phyloP scores from a whole-genome alignment of 2,113 vertebrate genomes.

The Rhynchopsitta pachyrhyncha region DNA sequence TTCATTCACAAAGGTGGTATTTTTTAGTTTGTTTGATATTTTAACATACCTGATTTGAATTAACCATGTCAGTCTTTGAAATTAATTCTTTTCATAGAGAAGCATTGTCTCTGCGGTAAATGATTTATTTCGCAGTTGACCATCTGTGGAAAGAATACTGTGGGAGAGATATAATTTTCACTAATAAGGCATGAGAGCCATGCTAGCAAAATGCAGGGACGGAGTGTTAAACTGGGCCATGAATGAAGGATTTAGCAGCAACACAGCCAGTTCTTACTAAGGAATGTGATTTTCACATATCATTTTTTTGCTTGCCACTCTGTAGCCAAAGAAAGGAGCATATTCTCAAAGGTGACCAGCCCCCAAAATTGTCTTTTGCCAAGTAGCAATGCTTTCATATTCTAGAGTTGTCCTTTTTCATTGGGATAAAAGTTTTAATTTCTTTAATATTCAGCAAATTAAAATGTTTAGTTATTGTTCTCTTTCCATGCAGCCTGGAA shows the following conservation, averaged over 20 bases:
- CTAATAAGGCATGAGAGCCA: neutral
- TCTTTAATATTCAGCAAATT: neutral
- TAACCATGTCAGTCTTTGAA: neutral
- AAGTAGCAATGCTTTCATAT: neutral
- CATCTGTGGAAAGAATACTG: neutral
- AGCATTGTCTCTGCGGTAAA: neutral
- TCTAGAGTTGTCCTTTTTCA: neutral
- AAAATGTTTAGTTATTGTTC: neutral
- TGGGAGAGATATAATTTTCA: neutral
- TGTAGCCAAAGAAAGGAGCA: neutral
- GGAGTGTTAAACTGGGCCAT: neutral
- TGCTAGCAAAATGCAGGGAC: neutral
- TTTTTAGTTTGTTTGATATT: neutral
- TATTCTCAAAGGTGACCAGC: neutral
- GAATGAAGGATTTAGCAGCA: neutral
- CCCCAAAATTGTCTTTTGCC: neutral
- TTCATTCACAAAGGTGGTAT: neutral
- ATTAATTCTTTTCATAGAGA: neutral
- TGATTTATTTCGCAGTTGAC: neutral
- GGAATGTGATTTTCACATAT: neutral
- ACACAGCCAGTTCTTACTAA: neutral
- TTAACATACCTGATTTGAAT: neutral
- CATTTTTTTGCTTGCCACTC: neutral
- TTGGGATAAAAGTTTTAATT: neutral
- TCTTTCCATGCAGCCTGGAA: neutral